Conservation (phyloP, 2,797 vertebrate species). For the Lindbergichthys nudifrons region DNA sequence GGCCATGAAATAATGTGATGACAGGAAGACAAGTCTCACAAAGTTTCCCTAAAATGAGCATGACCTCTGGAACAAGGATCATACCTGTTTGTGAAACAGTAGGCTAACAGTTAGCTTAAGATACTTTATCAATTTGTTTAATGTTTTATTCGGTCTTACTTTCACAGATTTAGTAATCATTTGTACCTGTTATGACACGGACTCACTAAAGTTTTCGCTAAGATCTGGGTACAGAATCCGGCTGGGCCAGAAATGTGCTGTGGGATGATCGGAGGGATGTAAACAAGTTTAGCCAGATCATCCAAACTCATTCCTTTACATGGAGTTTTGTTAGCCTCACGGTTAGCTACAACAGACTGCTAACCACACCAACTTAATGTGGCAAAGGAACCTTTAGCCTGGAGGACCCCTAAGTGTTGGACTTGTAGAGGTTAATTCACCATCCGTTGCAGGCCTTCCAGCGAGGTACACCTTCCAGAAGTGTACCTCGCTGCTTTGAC, state of each 20-base stretch:
- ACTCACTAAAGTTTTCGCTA: neutral
- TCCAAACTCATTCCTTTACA: neutral
- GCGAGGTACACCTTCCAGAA: too few relatives aligned
- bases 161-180: neutral
- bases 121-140: neutral
- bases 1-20: constrained; percentile 76
- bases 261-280: neutral
- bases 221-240: neutral
- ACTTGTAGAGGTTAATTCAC: too few relatives aligned
- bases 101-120: neutral
- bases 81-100: neutral
- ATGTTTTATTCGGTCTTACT: neutral
- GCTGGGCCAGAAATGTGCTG: neutral
- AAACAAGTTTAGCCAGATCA: neutral
- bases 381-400: neutral
- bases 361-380: neutral
- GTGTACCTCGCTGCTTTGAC: too few relatives aligned
- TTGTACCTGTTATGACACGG: neutral
- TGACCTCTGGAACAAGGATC: constrained; percentile 5
- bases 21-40: constrained; percentile 48
- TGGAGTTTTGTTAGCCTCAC: too few relatives aligned
- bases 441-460: too few relatives aligned
- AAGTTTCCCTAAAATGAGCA: constrained; percentile 35
- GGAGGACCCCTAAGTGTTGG: too few relatives aligned
- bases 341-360: neutral